A percentile compares a stretch with the other conserved stretches of the same genome.
Evolutionary conservation across 2,888 invertebrate species (phyloP).

Genomic region (Hydriomena furcata): DNA sequence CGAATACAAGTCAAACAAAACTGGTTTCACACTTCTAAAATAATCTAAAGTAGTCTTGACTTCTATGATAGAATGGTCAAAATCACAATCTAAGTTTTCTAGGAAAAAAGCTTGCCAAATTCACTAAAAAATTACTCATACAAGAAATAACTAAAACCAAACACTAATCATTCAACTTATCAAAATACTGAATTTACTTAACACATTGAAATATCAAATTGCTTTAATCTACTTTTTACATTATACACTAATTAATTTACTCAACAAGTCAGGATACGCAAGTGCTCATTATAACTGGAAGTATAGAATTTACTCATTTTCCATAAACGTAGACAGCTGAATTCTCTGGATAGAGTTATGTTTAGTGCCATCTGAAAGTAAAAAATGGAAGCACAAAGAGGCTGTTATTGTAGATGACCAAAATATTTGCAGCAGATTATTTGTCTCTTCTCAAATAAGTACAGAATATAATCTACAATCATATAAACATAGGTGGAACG

Average conservation of each 20-base stretch:
- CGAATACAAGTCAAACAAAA: conserved; percentile 28
- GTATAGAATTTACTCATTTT: conserved; percentile 42
- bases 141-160: conserved; percentile 64
- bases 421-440: conserved; percentile 32
- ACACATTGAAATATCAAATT: conserved; percentile 68
- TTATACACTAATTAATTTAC: conserved; percentile 66
- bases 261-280: conserved; percentile 68
- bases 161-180: conserved; percentile 63
- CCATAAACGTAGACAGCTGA: conserved; percentile 33
- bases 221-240: conserved; percentile 66
- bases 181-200: conserved; percentile 75
- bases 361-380: conserved; percentile 63
- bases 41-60: conserved; percentile 38
- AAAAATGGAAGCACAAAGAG: conserved; percentile 43
- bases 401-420: conserved; percentile 32
- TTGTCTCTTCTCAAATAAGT: conserved; percentile 5
- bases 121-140: conserved; percentile 67
- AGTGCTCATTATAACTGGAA: conserved; percentile 74
- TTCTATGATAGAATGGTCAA: conserved; percentile 36
- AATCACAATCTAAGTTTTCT: conserved; percentile 54
- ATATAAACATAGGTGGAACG: conserved; percentile 9
- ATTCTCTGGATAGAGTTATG: conserved; percentile 38
- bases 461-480: conserved; percentile 2
- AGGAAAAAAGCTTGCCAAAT: conserved; percentile 54
- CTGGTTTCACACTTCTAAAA: conserved; percentile 35